A percentile compares a stretch with the other conserved stretches of the same genome.
Conservation (phyloP, 2,888 invertebrate genomes). For the Sphaerophoria taeniata region DNA sequence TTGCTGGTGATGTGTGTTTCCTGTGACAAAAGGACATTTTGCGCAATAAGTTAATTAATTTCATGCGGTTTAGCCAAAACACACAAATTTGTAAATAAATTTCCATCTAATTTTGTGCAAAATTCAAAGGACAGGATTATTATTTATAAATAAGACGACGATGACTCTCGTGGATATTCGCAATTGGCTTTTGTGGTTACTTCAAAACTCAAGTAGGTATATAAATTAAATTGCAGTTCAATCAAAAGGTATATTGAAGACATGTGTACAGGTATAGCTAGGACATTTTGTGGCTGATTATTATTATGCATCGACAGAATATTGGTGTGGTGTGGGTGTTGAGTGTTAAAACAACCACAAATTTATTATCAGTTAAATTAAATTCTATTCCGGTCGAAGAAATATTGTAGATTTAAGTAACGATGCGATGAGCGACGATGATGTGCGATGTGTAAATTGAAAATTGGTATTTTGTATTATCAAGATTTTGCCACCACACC, state of each 20-base stretch:
- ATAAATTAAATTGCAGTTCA: slow-evolving; percentile 28
- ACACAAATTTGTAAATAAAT: slow-evolving; percentile 36
- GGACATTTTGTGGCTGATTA: slow-evolving; percentile 4
- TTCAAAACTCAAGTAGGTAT: slow-evolving; percentile 4
- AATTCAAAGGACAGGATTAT: slow-evolving; percentile 1
- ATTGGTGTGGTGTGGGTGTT: slow-evolving; percentile 6
- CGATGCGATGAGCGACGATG: not conserved
- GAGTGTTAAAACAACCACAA: slow-evolving; percentile 32
- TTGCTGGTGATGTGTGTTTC: not conserved
- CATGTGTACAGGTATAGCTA: not conserved
- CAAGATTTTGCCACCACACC: not conserved
- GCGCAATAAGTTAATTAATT: slow-evolving; percentile 62
- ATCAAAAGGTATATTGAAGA: slow-evolving; percentile 30
- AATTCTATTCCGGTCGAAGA: slow-evolving; percentile 28
- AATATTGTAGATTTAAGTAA: slow-evolving; percentile 10
- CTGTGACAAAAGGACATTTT: slow-evolving; percentile 4
- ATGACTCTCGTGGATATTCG: not conserved
- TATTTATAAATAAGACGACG: not conserved
- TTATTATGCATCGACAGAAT: not conserved
- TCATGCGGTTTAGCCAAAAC: slow-evolving; percentile 57
- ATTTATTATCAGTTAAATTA: slow-evolving; percentile 33
- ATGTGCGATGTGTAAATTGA: not conserved
- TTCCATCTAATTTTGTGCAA: slow-evolving; percentile 32
- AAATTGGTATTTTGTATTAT: not conserved
- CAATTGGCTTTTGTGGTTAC: slow-evolving; percentile 53